Base-by-base conservation (phyloP, 2,113 vertebrate genomes). In the Thinocorus orbignyianus region DNA sequence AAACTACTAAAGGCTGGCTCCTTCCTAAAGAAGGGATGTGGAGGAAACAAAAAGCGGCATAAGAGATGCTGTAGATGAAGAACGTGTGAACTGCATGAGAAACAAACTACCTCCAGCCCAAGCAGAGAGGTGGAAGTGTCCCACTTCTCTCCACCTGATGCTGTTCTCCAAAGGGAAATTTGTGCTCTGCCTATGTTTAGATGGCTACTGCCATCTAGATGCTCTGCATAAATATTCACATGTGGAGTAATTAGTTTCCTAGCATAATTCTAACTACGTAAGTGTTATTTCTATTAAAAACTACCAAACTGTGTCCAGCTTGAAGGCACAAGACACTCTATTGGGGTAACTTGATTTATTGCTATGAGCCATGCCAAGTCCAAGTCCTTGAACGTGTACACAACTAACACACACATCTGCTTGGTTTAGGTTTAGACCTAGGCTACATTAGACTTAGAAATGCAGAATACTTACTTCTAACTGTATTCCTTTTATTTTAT, bases 381-480 rank as follows among this genome's bases (percentile, higher is more conserved):
- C 62, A 66, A 78, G 37, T 62, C 73, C 51, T 85, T 81, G 57
- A 86, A 52, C 13, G 22, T 39, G n/a, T 89, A 64, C 16, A 25
- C 73, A 94, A 77, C 44, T 61, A 80, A 91, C 58, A 49, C 41
- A 64, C 35, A 35, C 17, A 77, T 52, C 60, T 31, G 51, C 42
- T 70, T 85, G 26, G 13, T 48, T 84, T 48, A 51, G 85, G 15
- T 81, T 86, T 86, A 74, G 44, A 84, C 48, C 68, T 79, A 93
- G 33, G 37, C 22, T 77, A 87, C 70, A 51, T n/a, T 46, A 80
- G n/a, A 64, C 20, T 55, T 90, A 72, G 41, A 91, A 80, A 81
- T 44, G 41, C 48, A 84, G 39, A 52, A 65, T 95, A 41, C 64
- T 71, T 94, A 85, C 57, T 89, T 93, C 80, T 94, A 94, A 77